Evolutionary conservation across 2,797 vertebrate genomes (phyloP), one percentile per base, ranked within the genome.

Genomic region (Typhlichthys eigenmanni): DNA sequence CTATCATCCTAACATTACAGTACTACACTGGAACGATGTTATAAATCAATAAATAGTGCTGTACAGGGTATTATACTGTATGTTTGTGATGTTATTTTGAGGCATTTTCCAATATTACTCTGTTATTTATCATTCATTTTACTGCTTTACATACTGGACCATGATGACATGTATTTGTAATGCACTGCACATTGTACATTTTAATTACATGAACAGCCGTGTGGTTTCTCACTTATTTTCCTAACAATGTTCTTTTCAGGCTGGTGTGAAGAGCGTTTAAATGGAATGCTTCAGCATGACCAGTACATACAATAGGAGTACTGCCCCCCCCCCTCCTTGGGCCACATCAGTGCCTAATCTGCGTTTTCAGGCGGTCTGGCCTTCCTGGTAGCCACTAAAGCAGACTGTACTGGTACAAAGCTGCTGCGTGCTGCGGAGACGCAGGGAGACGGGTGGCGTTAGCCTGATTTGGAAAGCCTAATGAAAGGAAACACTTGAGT

Each of bases 381-480:
- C 38, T 43, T 8, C 7, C 38, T 43, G 38, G 38, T 9, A 43
- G 9, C 7, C 38, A 10, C 38, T 43, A 9, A 8, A 43, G 38
- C 38, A 7, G 9, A 43, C 38, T 43, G 9, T 8, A 43, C 2
- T 43, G 38, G 38, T 9, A 43, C 38, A 8, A 43, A 9, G 38
- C 7, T 24, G 24, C 24, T 24, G 24, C 3, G 24, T 29, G 24
- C 24, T 29, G 38, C 9, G 38, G 38, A 43, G 8, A 43, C 7
- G 38, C 8, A 43, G 38, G 8, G 38, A 43, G 38, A 43, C 7
- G 3, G 24, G 24, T 4, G n/a, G 11, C n/a, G 0, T 0, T 24
- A 34, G 19, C 24, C 58, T 63, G 47, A 83, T 77, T 64, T 66
- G 24, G 72, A 79, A 69, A 49, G 51, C 69, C 60, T 53, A 57